A percentile compares a stretch with the other conserved stretches of the same genome.
Evolutionary conservation across 2,113 vertebrate genomes (phyloP).

Genomic region (Myiopsitta monachus): DNA sequence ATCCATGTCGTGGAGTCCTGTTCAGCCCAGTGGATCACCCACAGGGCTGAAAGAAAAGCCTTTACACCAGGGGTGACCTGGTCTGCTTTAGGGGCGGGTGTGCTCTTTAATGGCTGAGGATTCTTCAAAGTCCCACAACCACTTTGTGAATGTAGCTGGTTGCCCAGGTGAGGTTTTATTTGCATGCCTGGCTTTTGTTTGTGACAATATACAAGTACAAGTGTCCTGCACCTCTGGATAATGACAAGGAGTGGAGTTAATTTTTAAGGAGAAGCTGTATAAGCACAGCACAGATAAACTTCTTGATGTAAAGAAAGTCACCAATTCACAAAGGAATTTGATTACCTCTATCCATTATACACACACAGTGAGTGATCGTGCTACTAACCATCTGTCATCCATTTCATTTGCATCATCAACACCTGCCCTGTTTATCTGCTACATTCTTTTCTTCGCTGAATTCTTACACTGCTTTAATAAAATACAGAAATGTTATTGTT

Average conservation of each 20-base stretch:
- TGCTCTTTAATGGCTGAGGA: not conserved
- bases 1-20: fast-evolving
- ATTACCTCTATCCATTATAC: constrained; percentile 99
- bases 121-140: not conserved
- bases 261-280: constrained; percentile 53
- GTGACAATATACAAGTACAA: constrained; percentile 44
- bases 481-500: constrained; percentile 91
- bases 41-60: not conserved
- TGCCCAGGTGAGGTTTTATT: constrained; percentile 30
- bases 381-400: constrained; percentile 99
- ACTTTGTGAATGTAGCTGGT: constrained; percentile 16
- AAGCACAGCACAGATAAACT: constrained; percentile 76
- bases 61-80: not conserved
- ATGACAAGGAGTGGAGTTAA: constrained; percentile 41
- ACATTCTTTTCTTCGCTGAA: constrained; percentile 84
- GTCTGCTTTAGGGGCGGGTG: not conserved
- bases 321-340: constrained; percentile 97
- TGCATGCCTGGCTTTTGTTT: not conserved
- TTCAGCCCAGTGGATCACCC: not conserved
- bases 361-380: constrained; percentile 93
- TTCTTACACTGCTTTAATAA: constrained; percentile 91
- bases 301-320: constrained; percentile 94
- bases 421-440: constrained; percentile 99
- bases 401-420: constrained; percentile 99
- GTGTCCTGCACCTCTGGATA: constrained; percentile 40